phyloP scores from a whole-genome alignment of 2,113 vertebrate species.

The Cichladusa arquata region DNA sequence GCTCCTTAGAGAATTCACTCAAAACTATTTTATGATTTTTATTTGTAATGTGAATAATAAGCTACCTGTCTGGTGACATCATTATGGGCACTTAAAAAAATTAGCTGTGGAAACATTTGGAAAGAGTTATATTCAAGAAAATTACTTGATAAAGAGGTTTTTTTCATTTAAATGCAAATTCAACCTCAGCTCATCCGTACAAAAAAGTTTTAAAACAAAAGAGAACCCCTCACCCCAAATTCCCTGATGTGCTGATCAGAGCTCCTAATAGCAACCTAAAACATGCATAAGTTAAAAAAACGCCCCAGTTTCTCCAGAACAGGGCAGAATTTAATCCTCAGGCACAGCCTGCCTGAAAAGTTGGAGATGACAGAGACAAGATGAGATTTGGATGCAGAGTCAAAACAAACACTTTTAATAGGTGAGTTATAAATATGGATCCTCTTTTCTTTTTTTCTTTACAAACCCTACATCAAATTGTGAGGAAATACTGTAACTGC shows the following conservation, averaged over 20 bases:
- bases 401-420: not conserved
- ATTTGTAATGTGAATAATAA: not conserved
- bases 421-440: not conserved
- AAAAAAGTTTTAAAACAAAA: not conserved
- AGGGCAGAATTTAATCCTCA: not conserved
- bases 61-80: not conserved
- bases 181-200: not conserved
- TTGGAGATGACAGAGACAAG: not conserved
- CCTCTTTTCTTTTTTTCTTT: not conserved
- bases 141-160: not conserved
- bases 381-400: not conserved
- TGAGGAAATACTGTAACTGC: not conserved
- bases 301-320: not conserved
- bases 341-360: not conserved
- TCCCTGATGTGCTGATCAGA: not conserved
- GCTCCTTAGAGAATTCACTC: not conserved
- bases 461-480: not conserved
- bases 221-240: accelerated
- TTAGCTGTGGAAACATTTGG: not conserved
- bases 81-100: not conserved
- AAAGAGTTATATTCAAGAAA: not conserved
- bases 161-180: slow-evolving; percentile 6
- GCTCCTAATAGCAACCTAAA: not conserved
- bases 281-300: not conserved
- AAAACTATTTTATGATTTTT: not conserved